Percentiles rank a stretch among this genome's conserved stretches.
Evolutionary conservation across 1,140 invertebrate genomes (phyloP).

Genomic region (Lanistes nyassanus): DNA sequence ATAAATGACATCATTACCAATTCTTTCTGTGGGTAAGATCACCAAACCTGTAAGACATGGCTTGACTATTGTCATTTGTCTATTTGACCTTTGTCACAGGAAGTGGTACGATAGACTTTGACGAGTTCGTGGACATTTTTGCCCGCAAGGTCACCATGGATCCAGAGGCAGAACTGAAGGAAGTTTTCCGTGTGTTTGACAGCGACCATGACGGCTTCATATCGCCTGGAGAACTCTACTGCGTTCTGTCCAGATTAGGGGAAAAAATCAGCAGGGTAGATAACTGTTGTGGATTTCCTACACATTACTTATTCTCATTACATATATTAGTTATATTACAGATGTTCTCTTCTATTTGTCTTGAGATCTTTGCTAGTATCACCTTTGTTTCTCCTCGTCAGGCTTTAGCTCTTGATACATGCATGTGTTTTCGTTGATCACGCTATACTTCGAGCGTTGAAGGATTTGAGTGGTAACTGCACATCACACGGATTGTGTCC

Average conservation of each 20-base stretch:
- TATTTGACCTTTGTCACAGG: conserved; percentile 76
- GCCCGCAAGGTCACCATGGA: conserved; percentile 99
- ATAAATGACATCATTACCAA: no score
- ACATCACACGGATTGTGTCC: neutral
- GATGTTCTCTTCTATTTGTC: neutral
- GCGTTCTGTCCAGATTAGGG: conserved; percentile 53
- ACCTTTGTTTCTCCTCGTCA: neutral
- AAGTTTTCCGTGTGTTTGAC: conserved; percentile 98
- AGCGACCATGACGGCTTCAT: conserved; percentile 93
- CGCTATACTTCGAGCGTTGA: neutral
- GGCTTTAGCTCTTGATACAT: neutral
- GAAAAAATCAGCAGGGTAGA: conserved; percentile 54
- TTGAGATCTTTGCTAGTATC: no score
- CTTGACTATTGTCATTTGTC: no score
- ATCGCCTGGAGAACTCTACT: conserved; percentile 52
- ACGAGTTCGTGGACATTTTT: conserved; percentile 99
- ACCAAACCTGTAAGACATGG: no score
- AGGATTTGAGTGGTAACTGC: neutral
- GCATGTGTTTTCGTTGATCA: conserved; percentile 4
- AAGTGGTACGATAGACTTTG: conserved; percentile 98
- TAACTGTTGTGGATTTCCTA: neutral
- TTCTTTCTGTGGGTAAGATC: no score
- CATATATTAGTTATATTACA: neutral
- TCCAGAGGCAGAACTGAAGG: conserved; percentile 97
- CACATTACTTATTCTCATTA: neutral